Conservation (phyloP, 2,113 vertebrate species). For the Spheniscus mendiculus region DNA sequence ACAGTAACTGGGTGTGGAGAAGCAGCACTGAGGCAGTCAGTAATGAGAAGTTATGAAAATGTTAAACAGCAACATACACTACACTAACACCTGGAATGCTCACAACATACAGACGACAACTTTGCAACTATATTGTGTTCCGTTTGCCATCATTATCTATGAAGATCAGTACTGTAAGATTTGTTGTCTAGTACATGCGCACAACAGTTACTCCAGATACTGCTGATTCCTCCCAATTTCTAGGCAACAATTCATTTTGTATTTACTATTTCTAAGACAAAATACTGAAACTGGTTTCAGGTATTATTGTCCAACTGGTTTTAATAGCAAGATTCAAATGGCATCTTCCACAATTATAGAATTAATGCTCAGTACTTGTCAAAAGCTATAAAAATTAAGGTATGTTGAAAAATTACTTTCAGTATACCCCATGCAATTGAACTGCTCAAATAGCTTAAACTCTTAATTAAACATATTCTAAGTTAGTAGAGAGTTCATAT, state of each 20-base stretch:
- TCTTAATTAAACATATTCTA: conserved; percentile 19
- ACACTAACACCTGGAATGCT: conserved; percentile 20
- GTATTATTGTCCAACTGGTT: neutral
- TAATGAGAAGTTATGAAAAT: neutral
- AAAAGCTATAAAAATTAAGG: conserved; percentile 29
- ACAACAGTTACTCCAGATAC: neutral
- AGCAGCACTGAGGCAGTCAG: neutral
- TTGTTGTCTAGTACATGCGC: neutral
- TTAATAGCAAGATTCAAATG: neutral
- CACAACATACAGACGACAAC: conserved; percentile 9
- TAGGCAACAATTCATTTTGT: neutral
- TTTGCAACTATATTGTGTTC: neutral
- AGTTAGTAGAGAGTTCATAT: neutral
- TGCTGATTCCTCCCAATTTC: neutral
- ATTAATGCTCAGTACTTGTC: conserved; percentile 16
- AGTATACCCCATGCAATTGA: conserved; percentile 14
- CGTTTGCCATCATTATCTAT: neutral
- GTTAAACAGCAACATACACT: neutral
- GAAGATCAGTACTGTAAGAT: neutral
- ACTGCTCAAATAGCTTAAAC: neutral
- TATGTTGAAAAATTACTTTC: conserved; percentile 9
- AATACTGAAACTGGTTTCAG: conserved; percentile 8
- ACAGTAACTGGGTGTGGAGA: neutral
- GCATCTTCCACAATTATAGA: neutral
- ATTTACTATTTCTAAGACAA: conserved; percentile 16